Evolutionary conservation across 1,140 invertebrate species (phyloP).

Genomic region (Ceratoteleas bidentatus): DNA sequence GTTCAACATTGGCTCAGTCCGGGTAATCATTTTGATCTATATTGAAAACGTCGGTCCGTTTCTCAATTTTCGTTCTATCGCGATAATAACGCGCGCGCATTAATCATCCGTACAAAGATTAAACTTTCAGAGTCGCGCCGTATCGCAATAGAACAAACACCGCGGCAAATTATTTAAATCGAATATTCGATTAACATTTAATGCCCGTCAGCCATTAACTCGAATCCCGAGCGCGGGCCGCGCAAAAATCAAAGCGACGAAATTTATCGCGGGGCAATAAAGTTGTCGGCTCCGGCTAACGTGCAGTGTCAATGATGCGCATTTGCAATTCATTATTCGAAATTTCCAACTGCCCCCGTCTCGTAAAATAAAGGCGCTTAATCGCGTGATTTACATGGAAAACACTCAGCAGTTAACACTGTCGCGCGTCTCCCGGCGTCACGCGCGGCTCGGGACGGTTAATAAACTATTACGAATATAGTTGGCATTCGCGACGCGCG

Average conservation of each 20-base stretch:
- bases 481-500: neutral
- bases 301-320: slow-evolving; percentile 24
- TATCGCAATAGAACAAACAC: slow-evolving; percentile 24
- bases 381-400: slow-evolving; percentile 44
- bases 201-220: slow-evolving; percentile 9
- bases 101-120: slow-evolving; percentile 36
- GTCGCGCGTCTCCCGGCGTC: slow-evolving; percentile 25
- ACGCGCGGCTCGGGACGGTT: slow-evolving; percentile 9
- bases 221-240: neutral
- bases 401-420: slow-evolving; percentile 23
- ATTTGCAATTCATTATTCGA: slow-evolving; percentile 14
- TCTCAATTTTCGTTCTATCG: slow-evolving; percentile 55
- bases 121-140: slow-evolving; percentile 31
- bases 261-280: slow-evolving; percentile 5
- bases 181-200: slow-evolving; percentile 21
- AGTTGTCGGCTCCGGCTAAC: slow-evolving; percentile 13
- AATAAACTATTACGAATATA: slow-evolving; percentile 33
- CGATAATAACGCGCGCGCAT: slow-evolving; percentile 36
- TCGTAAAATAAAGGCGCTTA: slow-evolving; percentile 33
- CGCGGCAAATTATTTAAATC: slow-evolving; percentile 31
- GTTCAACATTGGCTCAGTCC: slow-evolving; percentile 53
- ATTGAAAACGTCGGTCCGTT: slow-evolving; percentile 48
- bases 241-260: neutral
- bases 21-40: slow-evolving; percentile 57
- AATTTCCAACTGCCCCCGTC: slow-evolving; percentile 9